Conservation (phyloP, 2,113 vertebrate genomes). For the Podarcis raffonei region DNA sequence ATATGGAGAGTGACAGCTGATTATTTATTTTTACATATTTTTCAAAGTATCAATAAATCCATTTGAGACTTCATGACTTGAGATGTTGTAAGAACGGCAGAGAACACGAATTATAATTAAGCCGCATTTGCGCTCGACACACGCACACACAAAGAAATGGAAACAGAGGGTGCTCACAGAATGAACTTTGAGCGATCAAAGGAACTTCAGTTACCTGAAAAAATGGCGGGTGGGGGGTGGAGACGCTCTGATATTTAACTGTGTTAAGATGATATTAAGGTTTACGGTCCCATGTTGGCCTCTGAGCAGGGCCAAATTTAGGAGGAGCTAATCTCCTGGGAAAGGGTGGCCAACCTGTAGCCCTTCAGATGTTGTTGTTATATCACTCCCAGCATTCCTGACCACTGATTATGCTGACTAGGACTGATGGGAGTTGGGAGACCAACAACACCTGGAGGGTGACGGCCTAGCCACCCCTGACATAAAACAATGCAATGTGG, state of each 20-base stretch:
- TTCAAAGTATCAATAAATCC: conserved; percentile 55
- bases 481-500: too few species aligned
- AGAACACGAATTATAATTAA: conserved; percentile 30
- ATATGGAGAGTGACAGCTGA: conserved; percentile 48
- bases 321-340: neutral
- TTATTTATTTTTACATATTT: conserved; percentile 57
- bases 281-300: neutral
- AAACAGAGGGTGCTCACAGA: conserved; percentile 24
- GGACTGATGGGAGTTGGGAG: too few species aligned
- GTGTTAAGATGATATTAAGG: neutral
- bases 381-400: too few species aligned
- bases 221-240: neutral
- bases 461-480: too few species aligned
- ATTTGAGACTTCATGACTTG: conserved; percentile 45
- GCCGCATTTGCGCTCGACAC: conserved; percentile 35
- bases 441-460: too few species aligned
- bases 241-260: neutral
- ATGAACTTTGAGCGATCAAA: conserved; percentile 41
- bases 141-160: neutral
- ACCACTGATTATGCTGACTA: too few species aligned
- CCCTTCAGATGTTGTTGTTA: too few species aligned
- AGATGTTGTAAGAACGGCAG: conserved; percentile 15
- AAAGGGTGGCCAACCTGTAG: too few species aligned
- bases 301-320: neutral
- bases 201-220: conserved; percentile 32